Conservation (phyloP, 1,140 invertebrate genomes). For the Hylyphantes graminicola region DNA sequence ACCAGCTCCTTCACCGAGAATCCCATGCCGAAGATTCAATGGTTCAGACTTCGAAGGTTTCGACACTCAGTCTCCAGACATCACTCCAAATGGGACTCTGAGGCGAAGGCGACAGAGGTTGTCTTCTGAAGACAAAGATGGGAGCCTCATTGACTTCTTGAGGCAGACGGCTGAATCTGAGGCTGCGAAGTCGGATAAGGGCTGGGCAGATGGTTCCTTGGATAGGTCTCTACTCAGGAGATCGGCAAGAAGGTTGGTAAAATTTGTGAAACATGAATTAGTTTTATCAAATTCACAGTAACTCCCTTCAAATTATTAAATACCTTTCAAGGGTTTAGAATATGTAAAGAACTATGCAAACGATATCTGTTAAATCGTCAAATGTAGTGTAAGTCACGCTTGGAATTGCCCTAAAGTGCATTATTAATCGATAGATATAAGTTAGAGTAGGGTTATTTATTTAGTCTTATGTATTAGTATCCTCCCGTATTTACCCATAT, state of each 20-base stretch:
- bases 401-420: too few species aligned
- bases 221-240: conserved; percentile 89
- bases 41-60: conserved; percentile 71
- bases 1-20: conserved; percentile 65
- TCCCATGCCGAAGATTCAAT: conserved; percentile 71
- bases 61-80: conserved; percentile 72
- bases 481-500: too few species aligned
- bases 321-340: too few species aligned
- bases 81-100: conserved; percentile 88
- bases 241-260: conserved; percentile 72
- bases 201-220: conserved; percentile 75
- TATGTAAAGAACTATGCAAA: too few species aligned
- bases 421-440: too few species aligned
- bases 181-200: conserved; percentile 80
- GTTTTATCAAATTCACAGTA: too few species aligned
- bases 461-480: too few species aligned
- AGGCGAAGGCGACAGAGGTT: conserved; percentile 82
- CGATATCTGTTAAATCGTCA: too few species aligned
- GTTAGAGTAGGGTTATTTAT: too few species aligned
- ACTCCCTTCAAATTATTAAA: too few species aligned
- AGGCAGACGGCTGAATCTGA: conserved; percentile 76
- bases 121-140: conserved; percentile 82
- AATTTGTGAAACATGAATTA: not conserved
- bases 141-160: conserved; percentile 87
- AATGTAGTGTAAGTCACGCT: too few species aligned